Base-by-base conservation (phyloP, 1,140 invertebrate genomes). In the Heliconius hermathena region DNA sequence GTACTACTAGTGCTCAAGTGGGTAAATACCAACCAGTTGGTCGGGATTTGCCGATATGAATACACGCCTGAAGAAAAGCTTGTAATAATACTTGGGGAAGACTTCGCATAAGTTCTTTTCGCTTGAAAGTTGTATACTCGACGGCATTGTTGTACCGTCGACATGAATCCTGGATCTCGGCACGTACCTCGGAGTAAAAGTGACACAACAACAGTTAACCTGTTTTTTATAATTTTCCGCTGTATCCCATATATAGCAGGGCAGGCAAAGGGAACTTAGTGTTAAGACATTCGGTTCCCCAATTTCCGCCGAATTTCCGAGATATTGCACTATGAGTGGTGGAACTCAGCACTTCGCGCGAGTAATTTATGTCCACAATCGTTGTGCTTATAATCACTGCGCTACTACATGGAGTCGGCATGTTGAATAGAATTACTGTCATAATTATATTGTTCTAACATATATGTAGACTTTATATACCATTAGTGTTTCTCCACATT, bases 91-190 rank as follows among this genome's bases (percentile, higher is more conserved):
- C 80, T 81, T 38, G 60, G 73, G 66, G 60, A 38, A 52, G 71
- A 73, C 81, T 79, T 79, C 54, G 79, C 81, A 76, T 73, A 72
- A 82, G 81, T 54, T 49, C 77, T 74, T 71, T 78, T 79, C 52
- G 73, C 77, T 82, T 54, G 76, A 76, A 82, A 82, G 78, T 72
- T 52, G 49, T 49, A 33, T 83, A 66, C 22, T 76, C 80, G 82
- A 80, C 82, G 73, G 80, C 80, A 83, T 78, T 80, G 73, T 60
- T 60, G 72, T 71, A 41, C 41, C 22, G 36, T 75, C 41, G 36
- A 57, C 41, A 36, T 18, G 26, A 38, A 79, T 76, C 74, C 76
- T 49, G 33, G 54, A 77, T 77, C 49, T 49, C 60, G 18, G 41
- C 33, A 20, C n/a, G 38, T 22, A 49, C 49, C 60, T 29, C 29